A percentile compares a stretch with the other conserved stretches of the same genome.
phyloP scores from a whole-genome alignment of 2,888 invertebrate species.

The Eupithecia tripunctaria region DNA sequence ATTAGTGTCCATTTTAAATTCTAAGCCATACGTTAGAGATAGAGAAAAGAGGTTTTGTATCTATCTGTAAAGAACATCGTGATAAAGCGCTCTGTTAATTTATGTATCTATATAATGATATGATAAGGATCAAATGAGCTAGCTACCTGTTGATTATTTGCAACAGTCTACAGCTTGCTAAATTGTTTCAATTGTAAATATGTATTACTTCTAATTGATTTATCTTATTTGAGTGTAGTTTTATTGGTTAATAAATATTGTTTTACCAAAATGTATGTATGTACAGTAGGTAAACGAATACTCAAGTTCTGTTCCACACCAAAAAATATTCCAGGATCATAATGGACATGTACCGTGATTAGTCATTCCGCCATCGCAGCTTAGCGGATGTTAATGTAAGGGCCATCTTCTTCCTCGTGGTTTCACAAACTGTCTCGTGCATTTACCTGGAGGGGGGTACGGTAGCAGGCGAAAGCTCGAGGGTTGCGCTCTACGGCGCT shows the following conservation, averaged over 20 bases:
- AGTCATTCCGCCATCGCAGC: conserved; percentile 14
- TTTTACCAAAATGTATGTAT: too few species aligned
- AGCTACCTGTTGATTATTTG: too few species aligned
- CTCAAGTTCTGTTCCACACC: not conserved
- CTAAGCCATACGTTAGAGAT: not conserved
- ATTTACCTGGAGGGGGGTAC: conserved; percentile 80
- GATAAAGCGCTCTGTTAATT: not conserved
- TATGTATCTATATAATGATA: not conserved
- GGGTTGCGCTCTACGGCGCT: conserved; percentile 81
- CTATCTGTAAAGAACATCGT: not conserved
- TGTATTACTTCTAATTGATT: too few species aligned
- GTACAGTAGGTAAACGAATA: not conserved
- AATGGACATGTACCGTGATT: conserved; percentile 2
- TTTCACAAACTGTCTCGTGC: conserved; percentile 79
- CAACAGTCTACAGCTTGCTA: too few species aligned
- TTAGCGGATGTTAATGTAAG: conserved; percentile 32
- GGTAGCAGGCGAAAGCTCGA: conserved; percentile 83
- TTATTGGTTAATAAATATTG: too few species aligned
- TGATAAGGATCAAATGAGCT: too few species aligned
- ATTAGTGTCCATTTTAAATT: not conserved
- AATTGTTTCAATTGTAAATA: too few species aligned
- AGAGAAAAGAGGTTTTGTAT: not conserved
- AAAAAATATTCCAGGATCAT: not conserved
- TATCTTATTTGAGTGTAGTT: too few species aligned
- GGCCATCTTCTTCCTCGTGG: conserved; percentile 28